A percentile compares a stretch with the other conserved stretches of the same genome.
Evolutionary conservation across 2,797 vertebrate species (phyloP).

Genomic region (Cryptoblepharus egeriae): DNA sequence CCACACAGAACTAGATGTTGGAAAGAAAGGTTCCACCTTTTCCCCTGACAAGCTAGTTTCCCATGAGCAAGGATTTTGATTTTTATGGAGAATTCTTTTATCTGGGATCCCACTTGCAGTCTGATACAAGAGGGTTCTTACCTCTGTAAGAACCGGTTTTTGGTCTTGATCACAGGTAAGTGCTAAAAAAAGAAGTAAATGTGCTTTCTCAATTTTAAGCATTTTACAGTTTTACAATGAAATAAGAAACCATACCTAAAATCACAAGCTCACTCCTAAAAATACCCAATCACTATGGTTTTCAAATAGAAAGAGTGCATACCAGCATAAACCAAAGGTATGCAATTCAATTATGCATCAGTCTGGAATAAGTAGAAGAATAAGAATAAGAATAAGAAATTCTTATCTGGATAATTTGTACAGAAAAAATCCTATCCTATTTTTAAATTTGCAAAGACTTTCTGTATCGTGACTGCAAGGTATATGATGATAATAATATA

Average conservation of each 20-base stretch:
- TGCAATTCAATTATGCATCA: constrained; percentile 46
- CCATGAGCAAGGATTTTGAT: no score
- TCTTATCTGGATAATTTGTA: constrained; percentile 20
- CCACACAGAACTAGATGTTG: neutral
- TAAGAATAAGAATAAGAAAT: no score
- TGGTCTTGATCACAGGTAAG: neutral
- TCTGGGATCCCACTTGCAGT: neutral
- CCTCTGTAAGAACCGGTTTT: neutral
- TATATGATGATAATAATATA: neutral
- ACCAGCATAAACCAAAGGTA: neutral
- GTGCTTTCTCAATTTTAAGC: neutral
- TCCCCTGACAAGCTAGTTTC: no score
- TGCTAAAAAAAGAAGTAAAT: neutral
- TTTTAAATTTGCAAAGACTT: constrained; percentile 8
- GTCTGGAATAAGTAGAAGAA: no score
- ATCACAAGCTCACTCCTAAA: neutral
- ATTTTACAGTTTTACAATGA: fast-evolving
- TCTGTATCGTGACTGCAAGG: neutral
- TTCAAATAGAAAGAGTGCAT: neutral
- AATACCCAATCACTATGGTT: fast-evolving
- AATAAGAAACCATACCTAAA: constrained; percentile 3
- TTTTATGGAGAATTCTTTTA: neutral
- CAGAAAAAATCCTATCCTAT: constrained; percentile 38
- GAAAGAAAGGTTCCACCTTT: neutral
- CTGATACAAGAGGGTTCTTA: neutral